Base-by-base conservation (phyloP, 2,113 vertebrate species). In the Zosterops pallidus region DNA sequence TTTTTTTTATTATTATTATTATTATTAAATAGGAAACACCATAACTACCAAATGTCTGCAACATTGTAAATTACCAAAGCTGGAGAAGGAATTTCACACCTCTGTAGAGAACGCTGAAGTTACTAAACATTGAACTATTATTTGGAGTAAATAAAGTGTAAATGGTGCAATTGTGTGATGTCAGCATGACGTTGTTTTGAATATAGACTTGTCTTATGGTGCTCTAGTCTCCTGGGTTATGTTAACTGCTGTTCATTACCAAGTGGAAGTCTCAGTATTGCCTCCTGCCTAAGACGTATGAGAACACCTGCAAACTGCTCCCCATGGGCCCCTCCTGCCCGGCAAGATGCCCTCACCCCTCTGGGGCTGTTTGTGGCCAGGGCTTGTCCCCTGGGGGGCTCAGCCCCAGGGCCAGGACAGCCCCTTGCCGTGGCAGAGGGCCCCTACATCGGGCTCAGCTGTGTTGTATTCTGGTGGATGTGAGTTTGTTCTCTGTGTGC, bases 101-200 rank as follows among this genome's bases (percentile, higher is more conserved):
- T 98, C 95, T 97, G 89, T 97, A 96, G 97, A 97, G 97, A 96
- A 96, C 60, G 56, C 90, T 96, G 95, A 98, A 97, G 96, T 97
- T 97, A 92, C 96, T 98, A 96, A 97, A 96, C 94, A 41, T 95
- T 95, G 81, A 97, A 86, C 96, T 97, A 83, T 97, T 97, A 95
- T 96, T 97, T 94, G 97, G 97, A 96, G 95, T 96, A 95, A 96
- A 94, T 97, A 95, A 97, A 98, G 96, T 98, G 98, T 98, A 97
- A 95, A 97, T 98, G 98, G 97, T 98, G 97, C 97, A 90, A 69
- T 97, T 96, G 95, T 98, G 97, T 98, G 97, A 94, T 97, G 98
- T 98, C 97, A 96, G 98, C 98, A 98, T 98, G 98, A 97, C 83
- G 57, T 98, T 97, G 97, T 98, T 98, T 97, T 97, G 97, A 98